A percentile compares a stretch with the other conserved stretches of the same genome.
Conservation (phyloP, 2,113 vertebrate genomes). For the Nibea albiflora region DNA sequence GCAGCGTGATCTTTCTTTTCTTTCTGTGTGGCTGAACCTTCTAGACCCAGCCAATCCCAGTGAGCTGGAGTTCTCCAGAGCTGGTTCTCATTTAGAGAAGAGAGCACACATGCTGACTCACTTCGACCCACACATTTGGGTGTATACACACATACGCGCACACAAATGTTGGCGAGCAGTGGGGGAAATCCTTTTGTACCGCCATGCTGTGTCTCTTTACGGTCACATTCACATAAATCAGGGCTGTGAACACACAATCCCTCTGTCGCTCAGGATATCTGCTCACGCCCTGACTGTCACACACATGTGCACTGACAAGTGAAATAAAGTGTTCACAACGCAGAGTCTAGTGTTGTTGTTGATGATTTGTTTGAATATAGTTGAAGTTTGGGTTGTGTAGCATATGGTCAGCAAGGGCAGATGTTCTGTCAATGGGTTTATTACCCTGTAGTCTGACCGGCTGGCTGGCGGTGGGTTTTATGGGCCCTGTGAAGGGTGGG, state of each 20-base stretch:
- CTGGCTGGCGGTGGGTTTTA: constrained; percentile 34
- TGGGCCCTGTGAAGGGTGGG: constrained; percentile 47
- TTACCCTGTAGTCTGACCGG: constrained; percentile 5
- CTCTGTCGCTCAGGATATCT: not conserved
- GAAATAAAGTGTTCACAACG: not conserved
- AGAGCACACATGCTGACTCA: constrained; percentile 21
- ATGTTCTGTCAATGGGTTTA: constrained; percentile 65
- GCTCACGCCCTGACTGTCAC: constrained; percentile 12
- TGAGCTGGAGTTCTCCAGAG: constrained; percentile 13
- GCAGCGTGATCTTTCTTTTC: not conserved
- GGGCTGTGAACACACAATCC: not conserved
- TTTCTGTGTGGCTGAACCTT: constrained; percentile 3
- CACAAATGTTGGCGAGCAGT: not conserved
- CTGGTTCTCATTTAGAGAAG: constrained; percentile 45
- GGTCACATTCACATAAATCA: constrained; percentile 48
- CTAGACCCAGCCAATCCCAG: constrained; percentile 15
- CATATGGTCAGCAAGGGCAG: constrained; percentile 52
- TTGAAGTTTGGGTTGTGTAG: not conserved
- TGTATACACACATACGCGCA: constrained; percentile 20
- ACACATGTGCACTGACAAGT: constrained; percentile 1
- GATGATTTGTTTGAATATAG: constrained; percentile 20
- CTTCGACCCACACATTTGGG: not conserved
- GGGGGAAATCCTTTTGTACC: constrained; percentile 54
- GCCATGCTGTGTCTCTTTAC: constrained; percentile 7
- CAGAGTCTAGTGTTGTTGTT: not conserved